Evolutionary conservation across 2,113 vertebrate species (phyloP).

Genomic region (Menidia beryllina): DNA sequence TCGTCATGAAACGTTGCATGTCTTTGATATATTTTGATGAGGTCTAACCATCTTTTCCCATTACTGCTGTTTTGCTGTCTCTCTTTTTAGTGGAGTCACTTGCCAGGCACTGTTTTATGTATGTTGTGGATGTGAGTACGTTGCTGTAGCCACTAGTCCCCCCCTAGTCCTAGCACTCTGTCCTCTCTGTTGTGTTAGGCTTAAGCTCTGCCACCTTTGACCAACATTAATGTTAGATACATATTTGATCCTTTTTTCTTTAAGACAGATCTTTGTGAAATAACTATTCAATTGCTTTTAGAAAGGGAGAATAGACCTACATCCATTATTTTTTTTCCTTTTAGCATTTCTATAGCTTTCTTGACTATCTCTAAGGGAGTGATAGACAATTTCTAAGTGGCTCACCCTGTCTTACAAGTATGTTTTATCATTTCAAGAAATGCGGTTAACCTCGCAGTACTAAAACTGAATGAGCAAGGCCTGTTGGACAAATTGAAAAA

Average conservation of each 20-base stretch:
- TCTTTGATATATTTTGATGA: constrained; percentile 83
- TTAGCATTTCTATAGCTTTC: constrained; percentile 21
- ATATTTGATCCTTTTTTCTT: constrained; percentile 63
- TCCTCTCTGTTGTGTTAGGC: constrained; percentile 91
- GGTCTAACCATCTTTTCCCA: constrained; percentile 91
- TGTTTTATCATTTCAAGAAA: constrained; percentile 99
- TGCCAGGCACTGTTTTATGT: constrained; percentile 97
- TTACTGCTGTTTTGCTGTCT: constrained; percentile 93
- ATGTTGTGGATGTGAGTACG: constrained; percentile 98
- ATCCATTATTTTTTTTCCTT: constrained; percentile 16
- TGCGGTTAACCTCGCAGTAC: constrained; percentile 99
- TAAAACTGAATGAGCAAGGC: constrained; percentile 99
- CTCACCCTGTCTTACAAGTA: constrained; percentile 99
- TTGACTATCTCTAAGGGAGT: constrained; percentile 76
- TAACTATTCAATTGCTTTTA: constrained; percentile 77
- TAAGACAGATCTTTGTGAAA: constrained; percentile 82
- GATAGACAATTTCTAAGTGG: constrained; percentile 90
- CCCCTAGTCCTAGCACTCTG: constrained; percentile 90
- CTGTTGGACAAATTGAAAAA: constrained; percentile 99
- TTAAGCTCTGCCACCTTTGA: constrained; percentile 95
- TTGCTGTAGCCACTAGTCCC: constrained; percentile 90
- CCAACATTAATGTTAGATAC: constrained; percentile 85
- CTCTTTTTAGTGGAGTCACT: constrained; percentile 95
- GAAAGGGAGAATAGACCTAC: constrained; percentile 40
- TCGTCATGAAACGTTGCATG: constrained; percentile 80